Percentiles rank a stretch among this genome's conserved stretches.
These are phyloP conservation scores for Cyprinodon variegatus DNA, from an alignment of 2,113 vertebrate genomes.

Conservation along the genomic window DNA sequence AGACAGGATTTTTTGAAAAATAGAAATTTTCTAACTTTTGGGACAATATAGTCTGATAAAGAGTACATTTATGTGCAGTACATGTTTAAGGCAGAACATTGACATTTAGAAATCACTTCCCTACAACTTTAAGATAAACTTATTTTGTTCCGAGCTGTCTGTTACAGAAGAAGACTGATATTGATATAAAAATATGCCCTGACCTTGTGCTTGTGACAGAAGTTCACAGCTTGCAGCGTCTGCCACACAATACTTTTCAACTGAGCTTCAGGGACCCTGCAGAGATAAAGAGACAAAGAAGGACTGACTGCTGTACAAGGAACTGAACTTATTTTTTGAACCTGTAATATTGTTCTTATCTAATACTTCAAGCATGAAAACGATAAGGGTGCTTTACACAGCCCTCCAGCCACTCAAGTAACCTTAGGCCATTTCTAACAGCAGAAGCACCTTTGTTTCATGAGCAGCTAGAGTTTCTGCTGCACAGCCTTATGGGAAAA, in stretches of 20 bases:
- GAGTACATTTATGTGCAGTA: no score
- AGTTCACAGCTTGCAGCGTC: constrained; percentile 94
- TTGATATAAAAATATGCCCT: constrained; percentile 60
- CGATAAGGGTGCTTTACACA: constrained; percentile 29
- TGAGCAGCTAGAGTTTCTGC: constrained; percentile 74
- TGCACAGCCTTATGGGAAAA: constrained; percentile 40
- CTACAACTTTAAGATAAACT: no score
- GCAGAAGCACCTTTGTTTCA: constrained; percentile 75
- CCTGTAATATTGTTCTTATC: constrained; percentile 12
- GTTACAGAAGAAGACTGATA: not conserved
- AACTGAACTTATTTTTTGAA: constrained; percentile 23
- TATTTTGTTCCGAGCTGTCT: no score
- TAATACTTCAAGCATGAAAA: constrained; percentile 25
- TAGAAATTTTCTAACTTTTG: no score
- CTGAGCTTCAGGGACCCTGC: constrained; percentile 88
- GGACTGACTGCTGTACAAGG: not conserved
- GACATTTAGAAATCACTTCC: no score
- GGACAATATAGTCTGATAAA: no score
- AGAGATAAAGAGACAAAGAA: constrained; percentile 42
- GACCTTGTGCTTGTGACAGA: constrained; percentile 96
- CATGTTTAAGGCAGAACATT: no score
- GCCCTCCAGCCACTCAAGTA: constrained; percentile 51
- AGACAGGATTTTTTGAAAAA: no score
- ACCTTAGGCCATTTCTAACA: constrained; percentile 60
- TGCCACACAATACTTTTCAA: constrained; percentile 96